Percentiles rank a stretch among this genome's conserved stretches.
Conservation (phyloP, 92 coral and sea anemone species). For the Siderastrea radians region DNA sequence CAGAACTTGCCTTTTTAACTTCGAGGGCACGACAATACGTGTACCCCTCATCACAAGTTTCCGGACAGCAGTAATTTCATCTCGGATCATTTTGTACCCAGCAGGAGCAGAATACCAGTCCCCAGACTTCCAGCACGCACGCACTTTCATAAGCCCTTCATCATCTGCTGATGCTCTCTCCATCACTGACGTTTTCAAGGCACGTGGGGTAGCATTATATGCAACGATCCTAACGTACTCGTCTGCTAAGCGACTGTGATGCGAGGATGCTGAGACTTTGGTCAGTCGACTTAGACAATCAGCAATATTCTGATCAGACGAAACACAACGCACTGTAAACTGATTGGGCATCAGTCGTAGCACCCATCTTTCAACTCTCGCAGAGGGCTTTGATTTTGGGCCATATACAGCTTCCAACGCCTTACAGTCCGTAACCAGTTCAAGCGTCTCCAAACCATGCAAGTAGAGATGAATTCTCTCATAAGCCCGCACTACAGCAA, state of each 20-base stretch:
- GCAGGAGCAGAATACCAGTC: slow-evolving; percentile 6
- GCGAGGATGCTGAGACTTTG: not conserved
- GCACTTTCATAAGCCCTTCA: not conserved
- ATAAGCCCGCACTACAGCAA: not conserved
- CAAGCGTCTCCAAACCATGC: not conserved
- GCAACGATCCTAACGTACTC: slow-evolving; percentile 2
- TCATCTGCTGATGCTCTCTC: not conserved
- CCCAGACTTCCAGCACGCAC: not conserved
- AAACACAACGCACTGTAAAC: not conserved
- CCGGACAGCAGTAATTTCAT: not conserved
- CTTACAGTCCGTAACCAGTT: not conserved
- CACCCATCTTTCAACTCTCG: not conserved
- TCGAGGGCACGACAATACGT: not conserved
- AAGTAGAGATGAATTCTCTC: not conserved
- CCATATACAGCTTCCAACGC: not conserved
- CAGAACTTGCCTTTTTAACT: not conserved
- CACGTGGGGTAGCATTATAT: slow-evolving; percentile 36
- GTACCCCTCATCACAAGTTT: not conserved
- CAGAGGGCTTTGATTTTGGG: not conserved
- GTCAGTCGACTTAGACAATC: slow-evolving; percentile 23
- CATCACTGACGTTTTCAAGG: slow-evolving; percentile 35
- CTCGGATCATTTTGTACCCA: not conserved
- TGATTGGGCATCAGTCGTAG: not conserved
- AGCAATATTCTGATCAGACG: not conserved
- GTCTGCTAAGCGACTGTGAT: not conserved